Percentiles rank a stretch among this genome's conserved stretches.
These are phyloP conservation scores for Bellardia bayeri DNA, from an alignment of 2,888 invertebrate genomes.

Conservation along the genomic window DNA sequence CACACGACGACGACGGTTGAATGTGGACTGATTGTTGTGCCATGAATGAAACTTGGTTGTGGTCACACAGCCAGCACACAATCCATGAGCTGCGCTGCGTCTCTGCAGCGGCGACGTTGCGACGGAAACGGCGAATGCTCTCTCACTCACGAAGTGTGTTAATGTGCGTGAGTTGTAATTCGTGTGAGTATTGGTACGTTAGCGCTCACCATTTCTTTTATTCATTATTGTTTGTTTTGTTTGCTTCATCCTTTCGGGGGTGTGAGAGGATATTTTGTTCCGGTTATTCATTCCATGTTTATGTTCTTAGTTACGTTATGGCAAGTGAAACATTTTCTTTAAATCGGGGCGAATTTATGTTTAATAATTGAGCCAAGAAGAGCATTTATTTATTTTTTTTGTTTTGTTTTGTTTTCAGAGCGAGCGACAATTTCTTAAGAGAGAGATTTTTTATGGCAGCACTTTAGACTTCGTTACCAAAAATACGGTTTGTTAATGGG, in stretches of 20 bases:
- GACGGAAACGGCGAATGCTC: neutral
- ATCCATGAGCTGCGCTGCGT: slow-evolving; percentile 10
- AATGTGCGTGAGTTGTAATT: slow-evolving; percentile 47
- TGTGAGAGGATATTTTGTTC: slow-evolving; percentile 61
- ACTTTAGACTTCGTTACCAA: neutral
- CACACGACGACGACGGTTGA: slow-evolving; percentile 80
- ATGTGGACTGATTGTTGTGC: slow-evolving; percentile 80
- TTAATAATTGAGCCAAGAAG: neutral
- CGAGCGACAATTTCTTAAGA: slow-evolving; percentile 15
- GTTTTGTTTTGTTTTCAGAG: neutral
- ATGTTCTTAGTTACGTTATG: slow-evolving; percentile 17
- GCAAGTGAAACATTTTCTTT: slow-evolving; percentile 44
- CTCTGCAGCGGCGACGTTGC: slow-evolving; percentile 45
- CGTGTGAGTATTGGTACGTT: slow-evolving; percentile 19
- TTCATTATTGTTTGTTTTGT: slow-evolving; percentile 31
- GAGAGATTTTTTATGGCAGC: neutral
- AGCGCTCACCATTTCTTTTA: slow-evolving; percentile 2
- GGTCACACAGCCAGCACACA: slow-evolving; percentile 59
- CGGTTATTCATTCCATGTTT: slow-evolving; percentile 43
- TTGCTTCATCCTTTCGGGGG: slow-evolving; percentile 47
- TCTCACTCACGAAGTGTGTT: slow-evolving; percentile 46
- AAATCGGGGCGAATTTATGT: slow-evolving; percentile 43
- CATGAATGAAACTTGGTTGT: slow-evolving; percentile 81
- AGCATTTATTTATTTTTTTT: neutral
- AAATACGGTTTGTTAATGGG: neutral